Base-by-base conservation (phyloP, 1,140 invertebrate genomes). In the Plodia interpunctella region DNA sequence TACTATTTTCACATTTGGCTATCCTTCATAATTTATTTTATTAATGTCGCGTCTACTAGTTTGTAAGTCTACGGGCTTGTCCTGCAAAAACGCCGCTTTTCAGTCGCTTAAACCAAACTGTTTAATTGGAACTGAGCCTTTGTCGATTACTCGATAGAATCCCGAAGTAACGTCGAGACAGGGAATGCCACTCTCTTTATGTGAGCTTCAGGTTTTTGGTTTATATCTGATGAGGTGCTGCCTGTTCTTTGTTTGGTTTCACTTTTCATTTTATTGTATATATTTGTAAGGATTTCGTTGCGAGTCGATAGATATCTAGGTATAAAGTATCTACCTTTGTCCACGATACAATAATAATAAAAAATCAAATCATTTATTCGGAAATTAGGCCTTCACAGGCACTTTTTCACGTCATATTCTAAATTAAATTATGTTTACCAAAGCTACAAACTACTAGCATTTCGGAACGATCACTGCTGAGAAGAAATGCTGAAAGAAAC, bases 91-190 rank as follows among this genome's bases (percentile, higher is more conserved):
- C 72, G 58, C 55, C 68, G 62, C 30, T 62, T 59, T 65, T 66
- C 66, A 61, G 59, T 35, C 49, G 54, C 25, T 56, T 49, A 35
- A 53, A 55, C 59, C 59, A 69, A 77, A 69, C 72, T 71, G 70
- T 80, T 72, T 76, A 80, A 80, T 80, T 80, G 78, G 68, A 66
- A 57, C 62, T 44, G 38, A 44, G 38, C 59, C 50, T 54, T 55
- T 25, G 54, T 62, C 58, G 70, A 70, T 72, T 72, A 70, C 66
- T 70, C 68, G 65, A 74, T 76, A 64, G 59, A 59, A 65, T 65
- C 49, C 55, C 51, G 49, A 30, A 57, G 38, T 15, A 44, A 53
- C 51, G 21, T 53, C 51, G 51, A 2, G 4, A 3, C 20, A 53
- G 2, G 51, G 51, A 53, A 53, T 53, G 51, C 51, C 11, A 25